These are phyloP conservation scores for Labia minor DNA, from an alignment of 2,888 invertebrate species.

Conservation along the genomic window DNA sequence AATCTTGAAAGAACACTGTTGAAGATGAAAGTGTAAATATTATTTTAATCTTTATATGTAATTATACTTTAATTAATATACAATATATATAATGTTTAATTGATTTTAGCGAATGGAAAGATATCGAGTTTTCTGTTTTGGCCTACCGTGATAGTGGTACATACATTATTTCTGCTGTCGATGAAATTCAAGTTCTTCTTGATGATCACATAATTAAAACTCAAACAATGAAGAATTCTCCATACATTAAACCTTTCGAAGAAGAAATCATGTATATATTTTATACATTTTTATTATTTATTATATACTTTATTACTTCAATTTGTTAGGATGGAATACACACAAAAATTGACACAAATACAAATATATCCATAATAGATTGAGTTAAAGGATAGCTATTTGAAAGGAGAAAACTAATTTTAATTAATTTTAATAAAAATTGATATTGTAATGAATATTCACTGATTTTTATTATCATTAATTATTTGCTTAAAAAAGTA, in stretches of 20 bases:
- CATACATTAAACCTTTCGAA: conserved; percentile 92
- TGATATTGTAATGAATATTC: too few relatives aligned
- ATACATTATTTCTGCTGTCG: conserved; percentile 75
- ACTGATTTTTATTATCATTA: too few relatives aligned
- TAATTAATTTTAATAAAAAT: too few relatives aligned
- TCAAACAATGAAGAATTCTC: conserved; percentile 95
- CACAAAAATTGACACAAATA: too few relatives aligned
- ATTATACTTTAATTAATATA: neutral
- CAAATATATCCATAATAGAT: too few relatives aligned
- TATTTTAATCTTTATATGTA: neutral
- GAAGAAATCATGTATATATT: conserved; percentile 58
- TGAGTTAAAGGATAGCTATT: too few relatives aligned
- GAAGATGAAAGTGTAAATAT: conserved; percentile 57
- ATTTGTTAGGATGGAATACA: too few relatives aligned
- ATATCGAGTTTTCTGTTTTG: conserved; percentile 60
- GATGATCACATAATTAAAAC: conserved; percentile 96
- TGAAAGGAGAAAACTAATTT: too few relatives aligned
- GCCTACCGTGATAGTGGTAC: conserved; percentile 83
- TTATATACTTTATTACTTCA: too few relatives aligned
- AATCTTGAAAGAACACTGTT: conserved; percentile 77
- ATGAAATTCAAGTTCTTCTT: conserved; percentile 83
- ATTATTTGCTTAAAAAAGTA: too few relatives aligned
- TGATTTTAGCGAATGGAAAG: conserved; percentile 69
- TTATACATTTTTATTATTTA: neutral
- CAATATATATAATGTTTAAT: neutral